Percentiles rank a stretch among this genome's conserved stretches.
phyloP scores from a whole-genome alignment of 2,888 invertebrate genomes.

The Arctia plantaginis region DNA sequence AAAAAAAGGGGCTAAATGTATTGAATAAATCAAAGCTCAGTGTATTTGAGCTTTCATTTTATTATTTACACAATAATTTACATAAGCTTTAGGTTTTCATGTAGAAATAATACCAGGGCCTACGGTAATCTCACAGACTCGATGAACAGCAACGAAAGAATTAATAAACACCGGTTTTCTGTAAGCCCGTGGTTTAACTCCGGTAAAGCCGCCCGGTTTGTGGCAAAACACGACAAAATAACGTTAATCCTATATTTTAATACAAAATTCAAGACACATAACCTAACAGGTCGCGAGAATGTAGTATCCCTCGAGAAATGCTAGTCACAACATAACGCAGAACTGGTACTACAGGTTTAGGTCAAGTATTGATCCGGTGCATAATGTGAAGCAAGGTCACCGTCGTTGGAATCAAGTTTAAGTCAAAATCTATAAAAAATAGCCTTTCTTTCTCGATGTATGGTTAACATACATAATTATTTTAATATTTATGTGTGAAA shows the following conservation, averaged over 20 bases:
- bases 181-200: too few species aligned
- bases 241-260: not conserved
- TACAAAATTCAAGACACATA: not conserved
- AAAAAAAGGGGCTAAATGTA: too few species aligned
- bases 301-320: not conserved
- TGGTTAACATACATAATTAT: not conserved
- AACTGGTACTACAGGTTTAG: conserved; percentile 1
- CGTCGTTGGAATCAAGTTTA: not conserved
- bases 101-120: not conserved
- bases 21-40: not conserved
- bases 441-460: not conserved
- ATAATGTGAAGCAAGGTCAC: not conserved
- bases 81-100: not conserved
- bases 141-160: too few species aligned
- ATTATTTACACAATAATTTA: not conserved
- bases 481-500: not conserved
- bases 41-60: too few species aligned
- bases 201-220: too few species aligned
- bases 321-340: not conserved
- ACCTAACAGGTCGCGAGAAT: not conserved
- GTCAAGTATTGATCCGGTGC: not conserved
- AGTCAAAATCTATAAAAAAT: too few species aligned
- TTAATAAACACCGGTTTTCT: too few species aligned
- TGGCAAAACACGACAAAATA: too few species aligned
- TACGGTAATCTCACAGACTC: too few species aligned